phyloP scores from a whole-genome alignment of 2,797 vertebrate species.

The Catamblyrhynchus diadema region DNA sequence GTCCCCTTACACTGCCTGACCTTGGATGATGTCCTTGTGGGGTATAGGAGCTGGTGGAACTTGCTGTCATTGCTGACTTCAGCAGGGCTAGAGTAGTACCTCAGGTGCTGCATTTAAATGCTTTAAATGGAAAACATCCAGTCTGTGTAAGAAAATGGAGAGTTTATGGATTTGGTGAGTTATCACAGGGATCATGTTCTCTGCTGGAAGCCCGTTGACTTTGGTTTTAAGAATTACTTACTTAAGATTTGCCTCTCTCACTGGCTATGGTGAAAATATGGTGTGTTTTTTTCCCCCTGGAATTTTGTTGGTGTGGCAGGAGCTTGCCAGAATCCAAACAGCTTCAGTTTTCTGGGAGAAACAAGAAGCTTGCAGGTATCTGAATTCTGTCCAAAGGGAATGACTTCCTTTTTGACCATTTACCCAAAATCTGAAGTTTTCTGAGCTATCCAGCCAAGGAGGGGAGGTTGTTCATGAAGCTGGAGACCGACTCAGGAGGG shows the following conservation, averaged over 20 bases:
- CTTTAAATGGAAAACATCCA: neutral
- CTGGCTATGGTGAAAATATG: neutral
- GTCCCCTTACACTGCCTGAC: accelerated
- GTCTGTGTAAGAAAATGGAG: neutral
- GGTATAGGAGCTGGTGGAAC: neutral
- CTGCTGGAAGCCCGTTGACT: neutral
- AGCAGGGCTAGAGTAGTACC: neutral
- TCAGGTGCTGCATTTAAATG: neutral
- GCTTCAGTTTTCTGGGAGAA: neutral
- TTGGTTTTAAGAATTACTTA: neutral
- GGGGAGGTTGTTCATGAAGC: neutral
- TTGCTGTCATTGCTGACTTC: neutral
- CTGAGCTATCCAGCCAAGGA: neutral
- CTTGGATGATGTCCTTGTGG: neutral
- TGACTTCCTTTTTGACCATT: neutral
- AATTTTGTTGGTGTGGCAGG: neutral
- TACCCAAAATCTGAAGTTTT: neutral
- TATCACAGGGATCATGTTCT: neutral
- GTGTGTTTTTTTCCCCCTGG: neutral
- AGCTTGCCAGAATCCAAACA: neutral
- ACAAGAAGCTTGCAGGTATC: neutral
- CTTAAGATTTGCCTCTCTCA: neutral
- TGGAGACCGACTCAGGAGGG: neutral
- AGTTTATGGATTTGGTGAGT: neutral
- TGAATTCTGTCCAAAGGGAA: neutral